Conservation (phyloP, 2,888 invertebrate species). For the Acleris sparsana region DNA sequence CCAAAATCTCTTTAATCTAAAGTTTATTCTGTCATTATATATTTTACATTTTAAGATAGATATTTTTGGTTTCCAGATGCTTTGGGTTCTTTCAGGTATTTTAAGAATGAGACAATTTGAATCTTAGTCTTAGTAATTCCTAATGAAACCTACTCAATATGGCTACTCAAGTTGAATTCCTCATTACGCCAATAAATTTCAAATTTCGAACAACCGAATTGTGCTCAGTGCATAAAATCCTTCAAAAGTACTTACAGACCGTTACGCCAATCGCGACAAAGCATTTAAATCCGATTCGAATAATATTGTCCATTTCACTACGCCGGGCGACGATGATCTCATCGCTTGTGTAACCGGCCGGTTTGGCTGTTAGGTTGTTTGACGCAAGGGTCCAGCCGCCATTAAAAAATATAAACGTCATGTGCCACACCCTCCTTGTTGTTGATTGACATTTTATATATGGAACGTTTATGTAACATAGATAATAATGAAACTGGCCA, state of each 20-base stretch:
- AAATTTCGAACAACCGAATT: background rate
- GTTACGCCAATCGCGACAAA: background rate
- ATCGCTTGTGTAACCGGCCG: conserved; percentile 19
- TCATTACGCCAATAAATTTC: no score
- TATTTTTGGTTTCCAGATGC: no score
- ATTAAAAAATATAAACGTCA: conserved; percentile 10
- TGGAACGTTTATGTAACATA: background rate
- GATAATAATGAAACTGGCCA: no score
- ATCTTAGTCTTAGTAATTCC: no score
- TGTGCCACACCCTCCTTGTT: conserved; percentile 7
- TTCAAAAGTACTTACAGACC: background rate
- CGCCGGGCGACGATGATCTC: conserved; percentile 6
- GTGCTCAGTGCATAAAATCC: background rate
- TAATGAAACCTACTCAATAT: no score
- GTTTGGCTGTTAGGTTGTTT: conserved; percentile 1
- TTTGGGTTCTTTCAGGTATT: no score
- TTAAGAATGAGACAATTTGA: no score
- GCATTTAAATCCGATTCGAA: background rate
- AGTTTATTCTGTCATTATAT: no score
- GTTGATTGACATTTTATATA: background rate
- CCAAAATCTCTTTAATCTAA: no score
- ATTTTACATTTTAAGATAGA: no score
- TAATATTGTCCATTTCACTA: conserved; percentile 13
- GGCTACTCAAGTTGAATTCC: no score
- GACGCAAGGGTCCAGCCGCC: conserved; percentile 10